Conservation (phyloP, 2,888 invertebrate genomes). For the Priocnemis perturbator region DNA sequence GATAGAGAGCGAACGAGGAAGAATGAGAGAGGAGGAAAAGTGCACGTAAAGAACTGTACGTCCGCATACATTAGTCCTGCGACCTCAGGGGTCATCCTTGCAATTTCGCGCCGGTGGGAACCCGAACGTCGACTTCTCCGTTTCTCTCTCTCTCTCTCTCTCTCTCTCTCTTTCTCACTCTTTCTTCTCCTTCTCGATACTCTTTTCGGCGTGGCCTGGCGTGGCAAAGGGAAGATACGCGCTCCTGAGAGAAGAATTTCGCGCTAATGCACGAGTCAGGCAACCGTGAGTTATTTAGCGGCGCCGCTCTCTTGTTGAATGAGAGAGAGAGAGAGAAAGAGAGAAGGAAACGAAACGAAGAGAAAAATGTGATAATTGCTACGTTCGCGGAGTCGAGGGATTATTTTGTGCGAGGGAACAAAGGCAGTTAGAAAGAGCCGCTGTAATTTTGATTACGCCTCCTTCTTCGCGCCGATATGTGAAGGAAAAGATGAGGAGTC, state of each 20-base stretch:
- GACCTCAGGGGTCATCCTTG: slow-evolving; percentile 63
- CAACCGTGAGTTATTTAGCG: slow-evolving; percentile 49
- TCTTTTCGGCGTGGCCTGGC: slow-evolving; percentile 29
- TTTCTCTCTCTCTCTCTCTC: neutral
- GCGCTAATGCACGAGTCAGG: slow-evolving; percentile 33
- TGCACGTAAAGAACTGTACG: slow-evolving; percentile 61
- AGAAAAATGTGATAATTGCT: slow-evolving; percentile 51
- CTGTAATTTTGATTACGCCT: slow-evolving; percentile 10
- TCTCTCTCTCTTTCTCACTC: neutral
- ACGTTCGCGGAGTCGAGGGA: slow-evolving; percentile 42
- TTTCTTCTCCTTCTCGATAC: slow-evolving; percentile 20
- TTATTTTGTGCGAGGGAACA: slow-evolving; percentile 25
- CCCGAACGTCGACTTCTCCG: slow-evolving; percentile 35
- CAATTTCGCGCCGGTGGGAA: slow-evolving; percentile 65
- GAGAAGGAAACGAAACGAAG: neutral
- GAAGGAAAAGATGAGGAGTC: too few species aligned
- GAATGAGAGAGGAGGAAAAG: slow-evolving; percentile 22
- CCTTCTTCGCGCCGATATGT: too few species aligned
- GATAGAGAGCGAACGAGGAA: slow-evolving; percentile 2
- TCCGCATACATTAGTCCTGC: slow-evolving; percentile 66
- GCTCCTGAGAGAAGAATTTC: slow-evolving; percentile 23
- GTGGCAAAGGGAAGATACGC: slow-evolving; percentile 19
- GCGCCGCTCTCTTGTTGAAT: slow-evolving; percentile 19
- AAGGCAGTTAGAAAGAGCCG: slow-evolving; percentile 16
- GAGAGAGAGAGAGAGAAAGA: neutral